Conservation (phyloP, 2,888 invertebrate species). For the Stegophylla sp. region DNA sequence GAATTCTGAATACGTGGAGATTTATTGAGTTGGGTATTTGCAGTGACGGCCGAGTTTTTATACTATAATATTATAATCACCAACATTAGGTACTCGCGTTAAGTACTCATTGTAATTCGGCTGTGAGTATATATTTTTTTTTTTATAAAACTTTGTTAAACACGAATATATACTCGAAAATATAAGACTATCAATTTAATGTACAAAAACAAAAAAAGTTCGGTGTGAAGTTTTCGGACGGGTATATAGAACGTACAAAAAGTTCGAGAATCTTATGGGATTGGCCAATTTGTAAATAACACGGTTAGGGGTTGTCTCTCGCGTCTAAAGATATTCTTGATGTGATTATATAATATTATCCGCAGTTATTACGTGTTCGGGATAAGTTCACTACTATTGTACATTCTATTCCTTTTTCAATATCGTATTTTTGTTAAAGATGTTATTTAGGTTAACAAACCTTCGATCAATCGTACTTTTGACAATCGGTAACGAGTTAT, state of each 20-base stretch:
- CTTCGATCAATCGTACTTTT: too few species aligned
- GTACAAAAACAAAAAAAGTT: background rate
- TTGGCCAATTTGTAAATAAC: slow-evolving; percentile 26
- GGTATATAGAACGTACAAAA: background rate
- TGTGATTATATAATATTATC: background rate
- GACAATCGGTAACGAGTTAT: too few species aligned
- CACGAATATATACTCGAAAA: background rate
- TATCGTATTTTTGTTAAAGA: too few species aligned
- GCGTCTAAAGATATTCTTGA: background rate
- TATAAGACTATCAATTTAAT: background rate
- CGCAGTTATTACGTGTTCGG: background rate
- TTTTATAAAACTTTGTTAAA: slow-evolving; percentile 22
- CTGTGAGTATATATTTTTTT: slow-evolving; percentile 1
- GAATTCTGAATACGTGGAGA: too few species aligned
- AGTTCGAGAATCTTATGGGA: background rate
- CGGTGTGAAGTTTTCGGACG: background rate
- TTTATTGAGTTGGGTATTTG: too few species aligned
- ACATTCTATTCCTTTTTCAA: too few species aligned
- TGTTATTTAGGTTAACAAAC: too few species aligned
- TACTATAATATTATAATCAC: too few species aligned
- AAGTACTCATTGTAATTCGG: background rate
- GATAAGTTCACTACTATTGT: too few species aligned
- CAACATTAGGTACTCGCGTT: background rate
- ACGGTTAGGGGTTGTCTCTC: slow-evolving; percentile 16
- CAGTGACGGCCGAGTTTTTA: too few species aligned